A percentile compares a stretch with the other conserved stretches of the same genome.
phyloP scores from a whole-genome alignment of 2,888 invertebrate species.

The Cremastinae sp. region DNA sequence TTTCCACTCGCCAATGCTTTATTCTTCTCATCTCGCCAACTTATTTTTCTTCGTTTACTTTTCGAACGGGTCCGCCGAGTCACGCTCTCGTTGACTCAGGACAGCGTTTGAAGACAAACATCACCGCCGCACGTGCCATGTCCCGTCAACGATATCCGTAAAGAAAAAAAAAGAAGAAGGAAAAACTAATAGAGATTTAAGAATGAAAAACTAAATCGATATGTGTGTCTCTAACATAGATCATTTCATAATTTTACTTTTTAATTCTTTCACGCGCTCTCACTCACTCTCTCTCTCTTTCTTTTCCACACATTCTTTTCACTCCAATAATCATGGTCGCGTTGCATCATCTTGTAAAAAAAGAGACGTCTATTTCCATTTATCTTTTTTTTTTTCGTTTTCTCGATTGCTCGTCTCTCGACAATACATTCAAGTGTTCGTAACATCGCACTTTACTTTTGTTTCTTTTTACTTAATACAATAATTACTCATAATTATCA shows the following conservation, averaged over 20 bases:
- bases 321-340: constrained; percentile 43
- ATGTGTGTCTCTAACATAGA: constrained; percentile 72
- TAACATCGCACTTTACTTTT: constrained; percentile 71
- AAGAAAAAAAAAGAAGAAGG: constrained; percentile 43
- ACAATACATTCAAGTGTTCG: constrained; percentile 71
- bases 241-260: constrained; percentile 63
- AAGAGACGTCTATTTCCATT: constrained; percentile 46
- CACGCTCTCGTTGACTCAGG: neutral
- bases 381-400: constrained; percentile 32
- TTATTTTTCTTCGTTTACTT: constrained; percentile 48
- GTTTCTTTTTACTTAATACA: constrained; percentile 75
- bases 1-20: neutral
- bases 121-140: too few species aligned
- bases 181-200: constrained; percentile 55
- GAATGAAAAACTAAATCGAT: constrained; percentile 67
- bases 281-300: constrained; percentile 63
- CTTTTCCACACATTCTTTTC: constrained; percentile 50
- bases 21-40: constrained; percentile 5
- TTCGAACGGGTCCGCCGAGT: neutral
- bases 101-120: too few species aligned
- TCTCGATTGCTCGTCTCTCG: constrained; percentile 62
- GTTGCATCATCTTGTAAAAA: constrained; percentile 49
- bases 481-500: constrained; percentile 77
- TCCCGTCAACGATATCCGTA: constrained; percentile 62
- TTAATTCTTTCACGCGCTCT: constrained; percentile 63